Evolutionary conservation across 2,797 vertebrate genomes (phyloP), one percentile per base, ranked within the genome.

Genomic region (Dryobates pubescens): DNA sequence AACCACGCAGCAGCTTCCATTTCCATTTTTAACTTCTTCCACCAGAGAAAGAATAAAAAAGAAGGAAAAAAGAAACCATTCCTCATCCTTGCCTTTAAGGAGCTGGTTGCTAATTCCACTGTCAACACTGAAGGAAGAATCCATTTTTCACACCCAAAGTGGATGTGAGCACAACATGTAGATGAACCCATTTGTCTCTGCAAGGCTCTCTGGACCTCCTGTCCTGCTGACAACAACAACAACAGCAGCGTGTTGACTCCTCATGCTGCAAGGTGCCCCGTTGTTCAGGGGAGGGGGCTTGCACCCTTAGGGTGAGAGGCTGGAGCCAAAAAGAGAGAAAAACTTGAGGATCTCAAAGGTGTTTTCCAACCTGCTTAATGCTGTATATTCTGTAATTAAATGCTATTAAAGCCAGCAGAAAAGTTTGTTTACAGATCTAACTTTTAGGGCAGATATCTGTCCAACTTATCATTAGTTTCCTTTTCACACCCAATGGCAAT

Each of bases 11-110:
- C 4, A 85, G 36, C 17, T 88, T 79, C 71, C 57, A 51, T 49
- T 86, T 75, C 68, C 65, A 76, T 87, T 95, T 90, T 87, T 74
- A 75, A 67, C 74, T 74, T 83, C 70, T 74, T 90, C 49, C 63
- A 59, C 7, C 53, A 54, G 53, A 9, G 22, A 49, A 49, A 7
- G 68, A 38, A 17, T 26, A 61, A 34, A 22, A 26, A 45, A 7
- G 17, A 45, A 51, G 53, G 29, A 29, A 13, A 75, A 77, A 72
- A 57, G 20, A 92, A 70, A 24, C 38, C 49, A 58, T 91, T 87
- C 53, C 68, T 83, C 77, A 78, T 14, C 9, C 70, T 68, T 80
- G 81, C 68, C 75, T 80, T 38, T 65, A 45, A 41, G 73, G n/a
- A 82, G 36, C 78, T 62, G 41, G 49, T 76, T 74, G 56, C 82